phyloP scores from a whole-genome alignment of 2,888 invertebrate species.

The Pachymerium ferrugineum region DNA sequence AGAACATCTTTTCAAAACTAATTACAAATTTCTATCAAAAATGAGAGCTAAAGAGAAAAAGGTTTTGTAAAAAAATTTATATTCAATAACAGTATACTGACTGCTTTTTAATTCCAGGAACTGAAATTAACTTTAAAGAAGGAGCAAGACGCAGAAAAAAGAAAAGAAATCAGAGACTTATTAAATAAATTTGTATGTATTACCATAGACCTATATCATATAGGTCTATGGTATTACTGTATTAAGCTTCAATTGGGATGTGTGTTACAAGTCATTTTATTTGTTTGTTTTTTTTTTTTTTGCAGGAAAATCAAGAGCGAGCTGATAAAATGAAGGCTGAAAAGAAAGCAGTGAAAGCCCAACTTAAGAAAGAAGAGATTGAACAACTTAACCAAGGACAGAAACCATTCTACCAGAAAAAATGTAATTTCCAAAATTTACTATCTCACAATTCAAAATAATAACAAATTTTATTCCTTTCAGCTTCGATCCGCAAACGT shows the following conservation, averaged over 20 bases:
- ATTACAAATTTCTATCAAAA: not conserved
- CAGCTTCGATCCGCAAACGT: not conserved
- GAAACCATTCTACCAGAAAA: not conserved
- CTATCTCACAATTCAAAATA: not conserved
- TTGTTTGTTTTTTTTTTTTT: not conserved
- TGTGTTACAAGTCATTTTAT: not conserved
- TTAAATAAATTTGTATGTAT: not conserved
- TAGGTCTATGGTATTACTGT: no score
- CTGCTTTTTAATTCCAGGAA: not conserved
- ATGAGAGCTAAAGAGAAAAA: conserved; percentile 12
- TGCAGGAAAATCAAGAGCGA: conserved; percentile 13
- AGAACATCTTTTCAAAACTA: not conserved
- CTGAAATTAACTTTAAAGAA: not conserved
- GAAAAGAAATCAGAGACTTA: not conserved
- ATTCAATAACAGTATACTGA: not conserved
- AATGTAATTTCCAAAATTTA: not conserved
- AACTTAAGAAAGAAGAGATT: not conserved
- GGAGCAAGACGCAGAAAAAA: not conserved
- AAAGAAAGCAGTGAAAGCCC: not conserved
- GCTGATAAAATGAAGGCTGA: not conserved
- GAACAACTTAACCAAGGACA: not conserved
- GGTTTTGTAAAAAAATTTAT: not conserved
- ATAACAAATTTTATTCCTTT: not conserved
- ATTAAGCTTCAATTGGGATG: no score
- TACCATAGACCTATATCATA: no score